Percentiles rank a stretch among this genome's conserved stretches.
These are phyloP conservation scores for Anarrhichthys ocellatus DNA, from an alignment of 2,113 vertebrate species.

Conservation along the genomic window DNA sequence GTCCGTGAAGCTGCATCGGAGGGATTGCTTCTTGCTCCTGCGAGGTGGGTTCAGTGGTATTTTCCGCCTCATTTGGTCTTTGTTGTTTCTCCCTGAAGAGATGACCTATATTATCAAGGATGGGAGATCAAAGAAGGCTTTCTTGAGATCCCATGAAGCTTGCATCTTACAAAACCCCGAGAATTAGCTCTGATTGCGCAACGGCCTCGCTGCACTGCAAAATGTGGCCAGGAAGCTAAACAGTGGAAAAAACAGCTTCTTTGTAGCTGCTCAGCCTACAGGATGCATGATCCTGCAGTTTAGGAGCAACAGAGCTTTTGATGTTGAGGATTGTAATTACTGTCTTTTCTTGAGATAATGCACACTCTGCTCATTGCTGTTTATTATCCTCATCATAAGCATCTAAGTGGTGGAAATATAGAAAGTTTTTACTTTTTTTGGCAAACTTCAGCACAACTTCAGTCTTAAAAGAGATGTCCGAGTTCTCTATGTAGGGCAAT, in stretches of 20 bases:
- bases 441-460: conserved; percentile 29
- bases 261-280: conserved; percentile 56
- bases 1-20: conserved; percentile 12
- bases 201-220: conserved; percentile 56
- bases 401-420: conserved; percentile 6
- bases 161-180: conserved; percentile 48
- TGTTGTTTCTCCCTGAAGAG: conserved; percentile 78
- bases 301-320: conserved; percentile 49
- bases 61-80: conserved; percentile 74
- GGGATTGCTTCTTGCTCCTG: conserved; percentile 56
- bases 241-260: conserved; percentile 45
- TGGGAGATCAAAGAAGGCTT: conserved; percentile 78
- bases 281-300: conserved; percentile 63
- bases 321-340: conserved; percentile 48
- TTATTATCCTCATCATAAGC: conserved; percentile 39
- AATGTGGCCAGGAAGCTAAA: conserved; percentile 58
- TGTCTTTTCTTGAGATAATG: conserved; percentile 44
- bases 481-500: conserved; percentile 15
- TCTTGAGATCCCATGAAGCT: conserved; percentile 64
- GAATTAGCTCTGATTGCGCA: conserved; percentile 61
- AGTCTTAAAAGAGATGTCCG: background rate
- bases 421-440: conserved; percentile 12
- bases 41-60: conserved; percentile 65
- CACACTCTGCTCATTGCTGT: conserved; percentile 26
- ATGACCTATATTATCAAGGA: conserved; percentile 81